Conservation (phyloP, 2,888 invertebrate species). For the Cephus sareptanus region DNA sequence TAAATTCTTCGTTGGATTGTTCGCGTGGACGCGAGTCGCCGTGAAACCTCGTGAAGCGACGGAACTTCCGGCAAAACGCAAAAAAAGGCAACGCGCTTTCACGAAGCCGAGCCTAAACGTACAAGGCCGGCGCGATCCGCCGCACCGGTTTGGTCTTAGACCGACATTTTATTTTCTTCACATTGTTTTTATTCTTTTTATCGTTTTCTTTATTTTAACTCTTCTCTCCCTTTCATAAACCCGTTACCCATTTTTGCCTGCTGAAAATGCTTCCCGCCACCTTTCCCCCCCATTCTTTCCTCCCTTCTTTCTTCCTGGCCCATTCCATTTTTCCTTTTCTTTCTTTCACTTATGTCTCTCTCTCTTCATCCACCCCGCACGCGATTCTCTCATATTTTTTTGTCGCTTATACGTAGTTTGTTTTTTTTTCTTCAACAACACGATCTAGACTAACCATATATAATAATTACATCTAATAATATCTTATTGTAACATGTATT, state of each 20-base stretch:
- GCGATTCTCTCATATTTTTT: slow-evolving; percentile 30
- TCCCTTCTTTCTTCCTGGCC: slow-evolving; percentile 1
- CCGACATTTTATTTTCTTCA: slow-evolving; percentile 43
- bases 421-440: slow-evolving; percentile 64
- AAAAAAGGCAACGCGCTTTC: slow-evolving; percentile 11
- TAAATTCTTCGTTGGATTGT: background rate
- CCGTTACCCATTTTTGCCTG: slow-evolving; percentile 9
- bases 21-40: background rate
- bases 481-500: slow-evolving; percentile 66
- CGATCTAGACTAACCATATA: slow-evolving; percentile 66
- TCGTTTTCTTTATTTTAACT: slow-evolving; percentile 30
- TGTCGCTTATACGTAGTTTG: slow-evolving; percentile 56
- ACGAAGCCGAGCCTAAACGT: background rate
- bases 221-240: slow-evolving; percentile 5
- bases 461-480: slow-evolving; percentile 67
- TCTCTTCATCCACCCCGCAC: background rate
- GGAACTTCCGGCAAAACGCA: slow-evolving; percentile 9
- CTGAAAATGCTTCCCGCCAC: slow-evolving; percentile 10
- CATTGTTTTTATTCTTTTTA: slow-evolving; percentile 18
- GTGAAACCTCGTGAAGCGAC: background rate
- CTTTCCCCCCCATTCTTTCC: slow-evolving; percentile 3
- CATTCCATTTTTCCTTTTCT: slow-evolving; percentile 9
- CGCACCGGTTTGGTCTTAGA: slow-evolving; percentile 53
- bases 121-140: slow-evolving; percentile 49
- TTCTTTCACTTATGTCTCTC: background rate